These are phyloP conservation scores for Antrozous pallidus DNA, from an alignment of 2,797 vertebrate species.

Conservation along the genomic window DNA sequence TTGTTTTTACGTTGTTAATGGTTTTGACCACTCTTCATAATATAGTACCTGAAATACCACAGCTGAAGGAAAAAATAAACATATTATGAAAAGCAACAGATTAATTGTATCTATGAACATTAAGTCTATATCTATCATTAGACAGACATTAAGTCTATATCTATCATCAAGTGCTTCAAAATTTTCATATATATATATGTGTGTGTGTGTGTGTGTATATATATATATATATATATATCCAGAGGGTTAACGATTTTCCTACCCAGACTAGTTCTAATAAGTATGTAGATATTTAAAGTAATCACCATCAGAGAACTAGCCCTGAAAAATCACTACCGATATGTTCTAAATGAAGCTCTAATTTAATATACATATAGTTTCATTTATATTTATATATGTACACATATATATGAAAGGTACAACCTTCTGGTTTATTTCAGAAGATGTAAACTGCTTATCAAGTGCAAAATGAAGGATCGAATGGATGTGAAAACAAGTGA, in stretches of 20 bases:
- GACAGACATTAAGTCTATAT: background rate
- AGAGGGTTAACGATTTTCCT: background rate
- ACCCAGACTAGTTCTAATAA: background rate
- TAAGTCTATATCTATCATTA: background rate
- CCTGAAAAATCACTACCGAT: background rate
- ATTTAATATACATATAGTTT: background rate
- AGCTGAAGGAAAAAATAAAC: constrained; percentile 39
- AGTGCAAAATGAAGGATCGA: background rate
- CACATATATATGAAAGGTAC: background rate
- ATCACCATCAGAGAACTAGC: background rate
- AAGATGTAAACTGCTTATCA: background rate
- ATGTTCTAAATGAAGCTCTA: background rate
- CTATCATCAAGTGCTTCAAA: background rate
- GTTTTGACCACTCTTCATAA: constrained; percentile 25
- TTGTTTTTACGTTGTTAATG: background rate
- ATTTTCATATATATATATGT: no score
- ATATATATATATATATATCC: background rate
- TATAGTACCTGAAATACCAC: background rate
- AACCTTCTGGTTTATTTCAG: background rate
- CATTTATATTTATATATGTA: background rate
- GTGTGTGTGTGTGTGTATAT: no score
- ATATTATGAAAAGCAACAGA: constrained; percentile 49
- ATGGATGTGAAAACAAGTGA: background rate
- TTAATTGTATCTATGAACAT: background rate
- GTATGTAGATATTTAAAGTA: background rate